These are phyloP conservation scores for Octodonta nipae DNA, from an alignment of 2,888 invertebrate species.

Conservation along the genomic window DNA sequence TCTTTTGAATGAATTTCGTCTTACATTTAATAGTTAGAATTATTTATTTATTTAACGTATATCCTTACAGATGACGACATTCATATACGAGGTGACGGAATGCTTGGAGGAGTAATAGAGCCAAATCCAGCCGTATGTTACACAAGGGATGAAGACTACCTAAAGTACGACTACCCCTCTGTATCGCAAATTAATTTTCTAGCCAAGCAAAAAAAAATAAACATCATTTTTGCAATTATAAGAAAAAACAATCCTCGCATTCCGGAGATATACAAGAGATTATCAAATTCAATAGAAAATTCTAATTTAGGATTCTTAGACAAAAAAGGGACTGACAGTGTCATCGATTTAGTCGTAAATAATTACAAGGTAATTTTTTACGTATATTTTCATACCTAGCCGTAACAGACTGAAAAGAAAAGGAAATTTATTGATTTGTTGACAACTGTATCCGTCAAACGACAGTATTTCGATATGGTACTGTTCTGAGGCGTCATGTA, in stretches of 20 bases:
- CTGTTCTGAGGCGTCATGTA: too few relatives aligned
- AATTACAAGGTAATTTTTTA: slow-evolving; percentile 60
- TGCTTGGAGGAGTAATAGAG: slow-evolving; percentile 50
- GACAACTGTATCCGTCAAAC: too few relatives aligned
- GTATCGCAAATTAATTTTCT: slow-evolving; percentile 50
- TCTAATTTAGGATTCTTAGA: slow-evolving; percentile 51
- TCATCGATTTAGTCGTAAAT: slow-evolving; percentile 52
- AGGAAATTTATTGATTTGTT: too few relatives aligned
- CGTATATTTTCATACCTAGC: too few relatives aligned
- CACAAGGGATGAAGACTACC: slow-evolving; percentile 37
- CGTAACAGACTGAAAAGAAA: too few relatives aligned
- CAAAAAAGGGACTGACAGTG: slow-evolving; percentile 53
- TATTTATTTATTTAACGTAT: too few relatives aligned
- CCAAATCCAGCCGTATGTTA: slow-evolving; percentile 64
- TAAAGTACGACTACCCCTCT: slow-evolving; percentile 65
- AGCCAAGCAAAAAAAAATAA: slow-evolving; percentile 55
- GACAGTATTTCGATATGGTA: too few relatives aligned
- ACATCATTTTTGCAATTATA: slow-evolving; percentile 68
- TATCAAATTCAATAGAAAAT: slow-evolving; percentile 51
- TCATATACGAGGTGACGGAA: slow-evolving; percentile 70
- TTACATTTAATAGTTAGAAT: too few relatives aligned
- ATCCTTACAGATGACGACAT: slow-evolving; percentile 50
- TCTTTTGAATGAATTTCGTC: too few relatives aligned
- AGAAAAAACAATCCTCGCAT: too few relatives aligned
- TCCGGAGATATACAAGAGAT: slow-evolving; percentile 40